These are phyloP conservation scores for Cheiracanthium punctorium DNA, from an alignment of 2,888 invertebrate species.

Conservation along the genomic window DNA sequence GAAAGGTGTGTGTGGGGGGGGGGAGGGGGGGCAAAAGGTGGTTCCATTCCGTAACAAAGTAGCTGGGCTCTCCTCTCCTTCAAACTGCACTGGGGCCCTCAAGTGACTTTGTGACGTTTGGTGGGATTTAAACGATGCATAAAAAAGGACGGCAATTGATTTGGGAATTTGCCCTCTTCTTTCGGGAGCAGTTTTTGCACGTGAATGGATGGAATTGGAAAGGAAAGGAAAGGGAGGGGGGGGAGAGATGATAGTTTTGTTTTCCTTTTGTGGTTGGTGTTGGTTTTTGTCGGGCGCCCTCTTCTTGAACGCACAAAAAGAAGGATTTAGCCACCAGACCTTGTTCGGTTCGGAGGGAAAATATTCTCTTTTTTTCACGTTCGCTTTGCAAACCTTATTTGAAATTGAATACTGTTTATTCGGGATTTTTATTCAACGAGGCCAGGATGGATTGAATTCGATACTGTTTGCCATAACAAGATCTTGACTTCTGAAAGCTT, in stretches of 20 bases:
- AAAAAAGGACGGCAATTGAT: neutral
- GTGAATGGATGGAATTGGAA: neutral
- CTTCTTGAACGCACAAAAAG: neutral
- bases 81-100: neutral
- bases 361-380: neutral
- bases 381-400: too few relatives aligned
- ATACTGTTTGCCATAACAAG: neutral
- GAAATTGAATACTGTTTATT: neutral
- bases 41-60: conserved; percentile 6
- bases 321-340: neutral
- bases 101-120: conserved; percentile 10
- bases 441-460: neutral
- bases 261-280: conserved; percentile 3
- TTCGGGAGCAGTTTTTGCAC: neutral
- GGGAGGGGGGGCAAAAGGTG: neutral
- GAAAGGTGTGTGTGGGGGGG: neutral
- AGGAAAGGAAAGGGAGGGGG: too few relatives aligned
- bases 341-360: neutral
- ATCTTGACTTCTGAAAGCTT: neutral
- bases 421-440: neutral
- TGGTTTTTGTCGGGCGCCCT: neutral
- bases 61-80: neutral
- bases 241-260: conserved; percentile 4
- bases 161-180: neutral
- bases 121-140: neutral